These are phyloP conservation scores for Cataglyphis altisquamis DNA, from an alignment of 2,888 invertebrate genomes.

Conservation along the genomic window DNA sequence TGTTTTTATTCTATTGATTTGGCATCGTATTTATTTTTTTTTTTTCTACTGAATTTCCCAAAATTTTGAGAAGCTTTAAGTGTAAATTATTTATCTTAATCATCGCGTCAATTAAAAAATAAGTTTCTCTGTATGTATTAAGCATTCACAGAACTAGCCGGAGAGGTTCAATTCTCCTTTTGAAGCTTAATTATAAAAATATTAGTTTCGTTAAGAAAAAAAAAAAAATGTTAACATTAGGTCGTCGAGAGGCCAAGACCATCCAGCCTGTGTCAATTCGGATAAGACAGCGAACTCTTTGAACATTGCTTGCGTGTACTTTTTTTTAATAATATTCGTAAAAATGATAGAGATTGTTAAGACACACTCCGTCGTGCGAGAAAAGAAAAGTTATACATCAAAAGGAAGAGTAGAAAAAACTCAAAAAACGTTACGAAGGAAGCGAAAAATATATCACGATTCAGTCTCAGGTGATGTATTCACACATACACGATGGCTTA, in stretches of 20 bases:
- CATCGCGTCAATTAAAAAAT: not conserved
- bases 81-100: not conserved
- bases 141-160: conserved; percentile 4
- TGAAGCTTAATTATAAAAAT: not conserved
- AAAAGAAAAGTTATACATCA: conserved; percentile 13
- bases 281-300: conserved; percentile 46
- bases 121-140: not conserved
- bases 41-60: not conserved
- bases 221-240: conserved; percentile 11
- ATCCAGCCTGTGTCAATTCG: conserved; percentile 6
- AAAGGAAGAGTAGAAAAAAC: not conserved
- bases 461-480: conserved; percentile 70
- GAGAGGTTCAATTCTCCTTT: conserved; percentile 2
- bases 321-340: conserved; percentile 64
- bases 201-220: conserved; percentile 11
- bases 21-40: not conserved
- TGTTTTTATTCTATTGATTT: conserved; percentile 9
- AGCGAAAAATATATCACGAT: conserved; percentile 58
- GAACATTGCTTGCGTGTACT: conserved; percentile 67
- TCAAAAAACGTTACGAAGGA: not conserved
- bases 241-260: not conserved
- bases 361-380: conserved; percentile 4
- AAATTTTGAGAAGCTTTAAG: not conserved
- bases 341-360: conserved; percentile 65
- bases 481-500: conserved; percentile 68